Conservation (phyloP, 2,888 invertebrate species). For the Acanthopleura granulata region DNA sequence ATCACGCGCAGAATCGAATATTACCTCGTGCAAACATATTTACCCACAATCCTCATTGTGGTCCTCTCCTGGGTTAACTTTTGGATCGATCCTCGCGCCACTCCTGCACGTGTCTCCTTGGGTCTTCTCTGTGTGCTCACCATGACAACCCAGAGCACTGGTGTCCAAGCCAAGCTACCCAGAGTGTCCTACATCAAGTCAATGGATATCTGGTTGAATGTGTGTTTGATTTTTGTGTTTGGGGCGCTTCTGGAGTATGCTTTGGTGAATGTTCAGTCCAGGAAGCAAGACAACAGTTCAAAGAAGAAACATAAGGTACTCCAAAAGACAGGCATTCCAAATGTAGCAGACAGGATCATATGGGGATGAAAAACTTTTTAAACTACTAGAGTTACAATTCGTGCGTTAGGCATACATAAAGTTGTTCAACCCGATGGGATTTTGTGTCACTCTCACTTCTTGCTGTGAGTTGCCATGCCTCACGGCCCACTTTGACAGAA, state of each 20-base stretch:
- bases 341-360: too few relatives aligned
- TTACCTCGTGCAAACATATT: slow-evolving; percentile 14
- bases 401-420: too few relatives aligned
- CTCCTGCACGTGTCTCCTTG: slow-evolving; percentile 20
- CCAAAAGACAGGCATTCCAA: too few relatives aligned
- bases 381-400: too few relatives aligned
- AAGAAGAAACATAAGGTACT: background rate
- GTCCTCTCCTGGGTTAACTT: slow-evolving; percentile 22
- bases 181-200: slow-evolving; percentile 20
- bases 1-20: background rate
- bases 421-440: too few relatives aligned
- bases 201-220: slow-evolving; percentile 21
- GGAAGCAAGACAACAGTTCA: background rate
- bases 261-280: slow-evolving; percentile 24
- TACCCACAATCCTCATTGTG: slow-evolving; percentile 20
- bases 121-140: slow-evolving; percentile 15
- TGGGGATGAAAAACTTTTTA: too few relatives aligned
- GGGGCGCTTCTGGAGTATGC: slow-evolving; percentile 29
- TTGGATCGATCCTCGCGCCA: slow-evolving; percentile 36
- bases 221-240: slow-evolving; percentile 29
- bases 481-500: too few relatives aligned
- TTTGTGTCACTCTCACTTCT: too few relatives aligned
- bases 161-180: slow-evolving; percentile 5
- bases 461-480: too few relatives aligned
- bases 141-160: slow-evolving; percentile 15